Percentiles rank a stretch among this genome's conserved stretches.
Evolutionary conservation across 2,113 vertebrate genomes (phyloP).

Genomic region (Odontesthes bonariensis): DNA sequence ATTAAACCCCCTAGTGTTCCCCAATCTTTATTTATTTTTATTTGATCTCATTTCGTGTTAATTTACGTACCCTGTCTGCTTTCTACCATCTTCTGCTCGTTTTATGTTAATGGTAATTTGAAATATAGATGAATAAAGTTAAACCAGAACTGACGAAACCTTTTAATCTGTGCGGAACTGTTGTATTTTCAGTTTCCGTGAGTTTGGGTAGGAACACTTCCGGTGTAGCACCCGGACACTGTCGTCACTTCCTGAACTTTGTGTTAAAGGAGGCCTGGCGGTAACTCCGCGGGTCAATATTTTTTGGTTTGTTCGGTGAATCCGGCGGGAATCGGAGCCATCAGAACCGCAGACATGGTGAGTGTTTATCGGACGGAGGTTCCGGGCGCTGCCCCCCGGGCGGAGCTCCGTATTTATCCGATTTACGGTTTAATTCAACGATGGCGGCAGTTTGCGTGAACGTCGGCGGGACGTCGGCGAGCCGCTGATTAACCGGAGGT

Average conservation of each 20-base stretch:
- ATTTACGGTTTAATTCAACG: background rate
- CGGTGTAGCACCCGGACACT: fast-evolving
- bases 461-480: constrained; percentile 34
- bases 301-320: constrained; percentile 71
- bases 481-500: background rate
- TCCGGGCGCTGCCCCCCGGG: fast-evolving
- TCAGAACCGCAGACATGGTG: constrained; percentile 84
- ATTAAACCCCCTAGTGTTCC: no score
- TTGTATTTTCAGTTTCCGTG: background rate
- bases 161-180: no score
- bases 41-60: no score
- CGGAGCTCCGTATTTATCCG: fast-evolving
- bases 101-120: no score
- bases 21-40: no score
- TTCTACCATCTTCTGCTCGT: no score
- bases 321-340: constrained; percentile 81
- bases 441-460: constrained; percentile 21
- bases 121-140: no score
- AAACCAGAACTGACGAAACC: no score
- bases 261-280: constrained; percentile 71
- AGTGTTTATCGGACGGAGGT: constrained; percentile 8
- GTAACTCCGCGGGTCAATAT: constrained; percentile 72
- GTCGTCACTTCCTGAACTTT: constrained; percentile 72
- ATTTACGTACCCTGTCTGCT: no score
- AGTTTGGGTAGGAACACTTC: background rate